Percentiles rank a stretch among this genome's conserved stretches.
Conservation (phyloP, 2,888 invertebrate species). For the Ophion slaviceki region DNA sequence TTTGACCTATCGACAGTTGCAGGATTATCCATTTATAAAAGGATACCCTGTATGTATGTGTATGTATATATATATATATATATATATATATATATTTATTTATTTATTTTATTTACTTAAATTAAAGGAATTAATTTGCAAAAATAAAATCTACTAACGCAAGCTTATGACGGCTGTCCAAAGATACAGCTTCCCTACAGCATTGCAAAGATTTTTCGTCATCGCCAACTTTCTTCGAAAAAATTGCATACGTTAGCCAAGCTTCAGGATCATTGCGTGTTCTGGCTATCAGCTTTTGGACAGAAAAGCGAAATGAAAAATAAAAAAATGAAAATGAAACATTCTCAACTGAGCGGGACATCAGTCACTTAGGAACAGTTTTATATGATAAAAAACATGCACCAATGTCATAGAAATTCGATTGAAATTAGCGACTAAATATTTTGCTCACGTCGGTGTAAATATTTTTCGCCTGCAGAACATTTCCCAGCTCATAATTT, state of each 20-base stretch:
- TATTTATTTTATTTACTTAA: too few species aligned
- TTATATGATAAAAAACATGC: neutral
- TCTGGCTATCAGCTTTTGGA: constrained; percentile 68
- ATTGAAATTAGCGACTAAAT: neutral
- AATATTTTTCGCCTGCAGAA: constrained; percentile 67
- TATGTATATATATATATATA: too few species aligned
- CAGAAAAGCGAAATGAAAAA: neutral
- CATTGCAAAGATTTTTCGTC: constrained; percentile 73
- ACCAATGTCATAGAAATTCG: neutral
- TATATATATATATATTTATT: too few species aligned
- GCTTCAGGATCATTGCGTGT: constrained; percentile 65
- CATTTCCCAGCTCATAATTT: constrained; percentile 72
- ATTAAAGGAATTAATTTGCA: neutral
- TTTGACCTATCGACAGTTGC: too few species aligned
- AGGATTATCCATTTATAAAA: too few species aligned
- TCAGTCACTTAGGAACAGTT: neutral
- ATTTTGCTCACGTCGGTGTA: constrained; percentile 65
- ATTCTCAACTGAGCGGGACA: neutral
- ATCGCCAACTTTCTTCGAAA: constrained; percentile 69
- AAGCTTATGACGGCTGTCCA: constrained; percentile 71
- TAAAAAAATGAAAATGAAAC: too few species aligned
- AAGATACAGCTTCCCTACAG: constrained; percentile 72
- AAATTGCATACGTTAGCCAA: constrained; percentile 75
- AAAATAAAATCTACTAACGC: constrained; percentile 67
- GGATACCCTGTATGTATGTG: too few species aligned